Evolutionary conservation across 2,797 vertebrate genomes (phyloP).

Genomic region (Cetoscarus ocellatus): DNA sequence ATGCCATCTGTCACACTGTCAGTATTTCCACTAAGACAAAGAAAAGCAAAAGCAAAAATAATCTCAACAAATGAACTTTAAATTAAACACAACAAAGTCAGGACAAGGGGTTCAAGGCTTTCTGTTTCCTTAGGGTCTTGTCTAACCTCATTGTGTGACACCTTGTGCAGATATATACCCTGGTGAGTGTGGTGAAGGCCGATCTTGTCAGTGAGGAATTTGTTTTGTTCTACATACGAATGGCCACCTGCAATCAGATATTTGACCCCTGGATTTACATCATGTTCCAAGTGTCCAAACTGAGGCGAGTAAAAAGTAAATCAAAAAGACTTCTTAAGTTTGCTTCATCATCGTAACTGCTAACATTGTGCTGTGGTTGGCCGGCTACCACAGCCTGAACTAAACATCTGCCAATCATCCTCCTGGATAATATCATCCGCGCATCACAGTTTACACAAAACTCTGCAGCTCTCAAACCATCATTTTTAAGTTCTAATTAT

Average conservation of each 20-base stretch:
- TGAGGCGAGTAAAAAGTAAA: slow-evolving; percentile 82
- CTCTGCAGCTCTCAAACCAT: slow-evolving; percentile 26
- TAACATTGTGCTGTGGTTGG: slow-evolving; percentile 23
- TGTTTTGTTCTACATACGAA: slow-evolving; percentile 89
- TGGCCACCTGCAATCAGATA: slow-evolving; percentile 95
- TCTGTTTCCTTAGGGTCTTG: slow-evolving; percentile 12
- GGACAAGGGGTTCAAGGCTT: neutral
- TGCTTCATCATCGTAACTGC: slow-evolving; percentile 8
- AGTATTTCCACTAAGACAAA: too few species aligned
- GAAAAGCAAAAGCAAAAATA: neutral
- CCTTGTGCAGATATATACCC: slow-evolving; percentile 76
- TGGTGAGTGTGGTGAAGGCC: slow-evolving; percentile 56
- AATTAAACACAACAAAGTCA: neutral
- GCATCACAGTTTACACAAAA: slow-evolving; percentile 9
- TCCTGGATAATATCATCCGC: slow-evolving; percentile 2
- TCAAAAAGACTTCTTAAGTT: neutral
- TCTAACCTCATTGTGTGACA: slow-evolving; percentile 66
- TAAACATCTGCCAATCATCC: slow-evolving; percentile 20
- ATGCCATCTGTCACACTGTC: neutral
- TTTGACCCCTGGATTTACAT: slow-evolving; percentile 97
- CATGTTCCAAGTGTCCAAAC: slow-evolving; percentile 77
- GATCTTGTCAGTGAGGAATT: slow-evolving; percentile 10
- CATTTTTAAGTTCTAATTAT: slow-evolving; percentile 9
- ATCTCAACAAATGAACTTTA: neutral
- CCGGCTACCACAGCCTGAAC: neutral